Base-by-base conservation (phyloP, 30 jellyfish, hydroid and myxozoan genomes). In the Cassiopea andromeda region DNA sequence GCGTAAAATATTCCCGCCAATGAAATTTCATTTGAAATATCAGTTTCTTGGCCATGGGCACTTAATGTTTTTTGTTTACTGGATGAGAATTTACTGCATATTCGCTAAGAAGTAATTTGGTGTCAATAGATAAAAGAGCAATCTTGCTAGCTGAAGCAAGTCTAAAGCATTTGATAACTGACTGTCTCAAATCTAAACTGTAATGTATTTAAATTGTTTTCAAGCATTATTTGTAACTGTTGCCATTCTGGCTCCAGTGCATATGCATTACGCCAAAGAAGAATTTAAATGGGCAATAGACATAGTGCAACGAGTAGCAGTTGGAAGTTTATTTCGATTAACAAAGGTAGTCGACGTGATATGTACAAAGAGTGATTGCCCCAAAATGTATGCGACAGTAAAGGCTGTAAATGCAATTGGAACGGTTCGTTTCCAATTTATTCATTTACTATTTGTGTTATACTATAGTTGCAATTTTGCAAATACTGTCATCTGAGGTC, bases 231-330 rank as follows among this genome's bases (percentile, higher is more conserved):
- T 54, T 6, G 64, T 54, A 54, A 3, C 12, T 54, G 64, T 6
- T 3, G 64, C 15, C 75, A 13, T 66, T 5, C 15, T 19, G 15
- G 6, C 45, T 14, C 27, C 45, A 7, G 3, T 66, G 3, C 75
- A 66, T 13, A 19, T 19, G 18, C 38, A 2, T 66, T 6, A 19
- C 18, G 75, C 6, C 3, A 66, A 66, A 4, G 75, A 19, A 66
- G 45, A 15, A 66, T 66, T 66, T 7, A 48, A 78, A 5, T 78
- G 87, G 87, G n/a, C 48, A 70, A 50, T 78, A 14, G 59, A 70
- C 43, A 44, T 78, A 14, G 75, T 57, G 1, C n/a, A 16, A 44
- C 87, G 13, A 16, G 15, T 0, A 12, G 54, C 49, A 2, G 8
- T 14, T 19, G 48, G 19, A n/a, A 44, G 54, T 78, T 2, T 2